phyloP scores from a whole-genome alignment of 1,140 invertebrate genomes.

The Copidosoma floridanum region DNA sequence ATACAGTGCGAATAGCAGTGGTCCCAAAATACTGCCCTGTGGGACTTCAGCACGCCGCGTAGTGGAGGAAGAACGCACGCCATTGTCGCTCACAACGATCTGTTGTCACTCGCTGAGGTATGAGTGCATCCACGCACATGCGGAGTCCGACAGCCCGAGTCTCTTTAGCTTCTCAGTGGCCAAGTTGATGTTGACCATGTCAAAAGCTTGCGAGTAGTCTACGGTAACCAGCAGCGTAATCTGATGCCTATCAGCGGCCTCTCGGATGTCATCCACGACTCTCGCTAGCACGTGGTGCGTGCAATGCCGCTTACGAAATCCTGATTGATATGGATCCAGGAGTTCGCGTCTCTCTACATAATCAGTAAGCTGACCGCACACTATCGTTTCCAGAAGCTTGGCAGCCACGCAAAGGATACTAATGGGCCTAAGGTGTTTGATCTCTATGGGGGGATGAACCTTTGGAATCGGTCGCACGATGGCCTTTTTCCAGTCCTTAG shows the following conservation, averaged over 20 bases:
- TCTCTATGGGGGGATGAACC: neutral
- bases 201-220: constrained; percentile 42
- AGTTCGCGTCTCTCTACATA: neutral
- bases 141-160: neutral
- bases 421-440: constrained; percentile 7
- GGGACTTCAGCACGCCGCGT: neutral
- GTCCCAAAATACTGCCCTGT: neutral
- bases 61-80: neutral
- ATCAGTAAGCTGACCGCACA: neutral
- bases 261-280: constrained; percentile 37
- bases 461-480: neutral
- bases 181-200: constrained; percentile 26
- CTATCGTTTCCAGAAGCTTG: constrained; percentile 3
- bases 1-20: neutral
- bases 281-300: constrained; percentile 35
- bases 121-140: neutral
- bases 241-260: constrained; percentile 30
- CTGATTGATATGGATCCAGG: constrained; percentile 32
- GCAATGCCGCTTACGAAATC: constrained; percentile 34
- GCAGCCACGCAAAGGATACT: neutral
- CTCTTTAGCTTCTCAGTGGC: neutral
- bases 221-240: constrained; percentile 38
- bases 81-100: neutral
- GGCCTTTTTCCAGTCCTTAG: neutral
- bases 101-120: neutral